Conservation (phyloP, 2,797 vertebrate genomes). For the Muraenolepis orangiensis region DNA sequence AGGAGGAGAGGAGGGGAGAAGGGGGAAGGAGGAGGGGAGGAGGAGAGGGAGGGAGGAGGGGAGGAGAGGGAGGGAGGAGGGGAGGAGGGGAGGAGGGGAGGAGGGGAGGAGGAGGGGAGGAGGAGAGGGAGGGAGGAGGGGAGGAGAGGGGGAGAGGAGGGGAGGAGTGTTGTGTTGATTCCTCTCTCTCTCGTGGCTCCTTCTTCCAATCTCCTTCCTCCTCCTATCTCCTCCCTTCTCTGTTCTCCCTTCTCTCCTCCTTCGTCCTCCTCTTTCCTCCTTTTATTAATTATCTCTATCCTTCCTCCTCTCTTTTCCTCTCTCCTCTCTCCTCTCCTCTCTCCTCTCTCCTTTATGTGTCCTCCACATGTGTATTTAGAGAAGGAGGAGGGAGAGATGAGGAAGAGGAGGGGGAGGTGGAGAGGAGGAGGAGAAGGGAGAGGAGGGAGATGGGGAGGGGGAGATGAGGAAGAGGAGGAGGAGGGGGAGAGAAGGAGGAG, state of each 20-base stretch:
- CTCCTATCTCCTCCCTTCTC: background rate
- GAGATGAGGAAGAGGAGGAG: constrained; percentile 7
- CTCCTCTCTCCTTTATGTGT: no score
- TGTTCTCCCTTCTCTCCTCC: constrained; percentile 15
- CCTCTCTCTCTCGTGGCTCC: background rate
- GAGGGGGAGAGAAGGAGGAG: background rate
- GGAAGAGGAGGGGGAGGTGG: background rate
- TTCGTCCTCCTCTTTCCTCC: constrained; percentile 4
- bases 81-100: constrained; percentile 7
- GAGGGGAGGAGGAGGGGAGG: background rate
- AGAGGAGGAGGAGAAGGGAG: constrained; percentile 7
- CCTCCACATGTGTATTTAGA: no score
- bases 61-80: background rate
- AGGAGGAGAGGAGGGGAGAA: background rate
- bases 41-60: constrained; percentile 1
- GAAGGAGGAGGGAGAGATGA: constrained; percentile 26
- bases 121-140: constrained; percentile 57
- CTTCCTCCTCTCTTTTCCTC: background rate
- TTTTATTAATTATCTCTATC: background rate
- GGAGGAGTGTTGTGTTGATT: constrained; percentile 45
- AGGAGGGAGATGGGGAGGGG: no score
- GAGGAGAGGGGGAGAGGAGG: constrained; percentile 1
- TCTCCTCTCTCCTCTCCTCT: no score
- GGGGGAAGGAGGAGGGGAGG: background rate
- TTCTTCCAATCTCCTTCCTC: constrained; percentile 14